A percentile compares a stretch with the other conserved stretches of the same genome.
These are phyloP conservation scores for Pissodes strobi DNA, from an alignment of 1,140 invertebrate species.

Conservation along the genomic window DNA sequence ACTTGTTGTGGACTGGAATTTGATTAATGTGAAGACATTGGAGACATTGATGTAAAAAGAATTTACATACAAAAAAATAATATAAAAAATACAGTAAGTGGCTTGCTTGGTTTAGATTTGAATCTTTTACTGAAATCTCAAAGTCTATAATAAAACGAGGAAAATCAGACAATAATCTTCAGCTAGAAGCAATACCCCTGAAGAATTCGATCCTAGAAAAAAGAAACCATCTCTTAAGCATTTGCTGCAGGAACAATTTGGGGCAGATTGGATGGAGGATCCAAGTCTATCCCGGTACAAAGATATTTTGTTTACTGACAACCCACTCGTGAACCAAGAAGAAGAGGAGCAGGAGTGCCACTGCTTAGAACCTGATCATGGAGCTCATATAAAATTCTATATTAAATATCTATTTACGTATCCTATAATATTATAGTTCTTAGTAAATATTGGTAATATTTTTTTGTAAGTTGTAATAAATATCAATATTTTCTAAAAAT, in stretches of 20 bases:
- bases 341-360: conserved; percentile 1
- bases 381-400: neutral
- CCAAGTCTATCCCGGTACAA: conserved; percentile 1
- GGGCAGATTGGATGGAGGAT: conserved; percentile 7
- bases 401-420: no score
- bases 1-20: conserved; percentile 13
- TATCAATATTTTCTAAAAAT: no score
- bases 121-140: neutral
- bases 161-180: conserved; percentile 16
- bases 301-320: conserved; percentile 2
- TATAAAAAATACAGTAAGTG: neutral
- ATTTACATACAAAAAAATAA: conserved; percentile 3
- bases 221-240: neutral
- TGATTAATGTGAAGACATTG: conserved; percentile 2
- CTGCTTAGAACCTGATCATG: conserved; percentile 2
- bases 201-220: neutral
- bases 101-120: conserved; percentile 10
- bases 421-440: no score
- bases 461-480: neutral
- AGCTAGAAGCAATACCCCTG: conserved; percentile 1
- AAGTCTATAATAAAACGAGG: conserved; percentile 11
- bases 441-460: no score
- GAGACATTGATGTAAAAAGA: neutral
- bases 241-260: neutral
- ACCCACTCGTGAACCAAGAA: neutral